A percentile compares a stretch with the other conserved stretches of the same genome.
phyloP scores from a whole-genome alignment of 2,113 vertebrate genomes.

The Zapus hudsonius region DNA sequence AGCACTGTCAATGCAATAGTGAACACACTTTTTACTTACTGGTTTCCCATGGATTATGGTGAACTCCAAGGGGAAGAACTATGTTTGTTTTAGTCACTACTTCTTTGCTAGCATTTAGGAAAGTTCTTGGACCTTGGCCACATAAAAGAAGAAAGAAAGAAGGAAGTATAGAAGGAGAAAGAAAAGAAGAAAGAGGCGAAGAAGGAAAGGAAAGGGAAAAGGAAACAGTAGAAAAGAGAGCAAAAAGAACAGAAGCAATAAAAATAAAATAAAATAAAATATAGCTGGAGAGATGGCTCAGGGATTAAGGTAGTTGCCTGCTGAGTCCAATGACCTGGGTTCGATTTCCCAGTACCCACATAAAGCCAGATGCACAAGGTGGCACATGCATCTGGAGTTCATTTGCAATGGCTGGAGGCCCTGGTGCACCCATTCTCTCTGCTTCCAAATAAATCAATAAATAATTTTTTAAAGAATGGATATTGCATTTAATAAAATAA shows the following conservation, averaged over 20 bases:
- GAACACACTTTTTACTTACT: neutral
- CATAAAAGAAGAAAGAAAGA: neutral
- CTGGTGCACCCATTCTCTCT: too few relatives aligned
- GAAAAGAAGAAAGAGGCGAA: neutral
- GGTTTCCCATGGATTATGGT: neutral
- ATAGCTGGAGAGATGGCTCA: too few relatives aligned
- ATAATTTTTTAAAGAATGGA: too few relatives aligned
- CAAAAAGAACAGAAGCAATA: neutral
- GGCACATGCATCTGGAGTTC: too few relatives aligned
- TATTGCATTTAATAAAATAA: too few relatives aligned
- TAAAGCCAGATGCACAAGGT: too few relatives aligned
- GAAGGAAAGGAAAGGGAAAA: neutral
- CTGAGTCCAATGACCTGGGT: too few relatives aligned
- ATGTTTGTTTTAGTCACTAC: neutral
- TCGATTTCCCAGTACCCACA: too few relatives aligned
- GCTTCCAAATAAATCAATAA: too few relatives aligned
- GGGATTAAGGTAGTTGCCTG: too few relatives aligned
- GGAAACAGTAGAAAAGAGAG: neutral
- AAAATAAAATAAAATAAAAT: neutral
- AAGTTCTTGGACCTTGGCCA: neutral
- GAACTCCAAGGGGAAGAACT: neutral
- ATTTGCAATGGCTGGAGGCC: too few relatives aligned
- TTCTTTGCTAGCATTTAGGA: conserved; percentile 1
- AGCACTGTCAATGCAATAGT: neutral
- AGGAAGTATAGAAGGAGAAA: neutral